Evolutionary conservation across 2,113 vertebrate genomes (phyloP).

Genomic region (Phylloscopus whistleri): DNA sequence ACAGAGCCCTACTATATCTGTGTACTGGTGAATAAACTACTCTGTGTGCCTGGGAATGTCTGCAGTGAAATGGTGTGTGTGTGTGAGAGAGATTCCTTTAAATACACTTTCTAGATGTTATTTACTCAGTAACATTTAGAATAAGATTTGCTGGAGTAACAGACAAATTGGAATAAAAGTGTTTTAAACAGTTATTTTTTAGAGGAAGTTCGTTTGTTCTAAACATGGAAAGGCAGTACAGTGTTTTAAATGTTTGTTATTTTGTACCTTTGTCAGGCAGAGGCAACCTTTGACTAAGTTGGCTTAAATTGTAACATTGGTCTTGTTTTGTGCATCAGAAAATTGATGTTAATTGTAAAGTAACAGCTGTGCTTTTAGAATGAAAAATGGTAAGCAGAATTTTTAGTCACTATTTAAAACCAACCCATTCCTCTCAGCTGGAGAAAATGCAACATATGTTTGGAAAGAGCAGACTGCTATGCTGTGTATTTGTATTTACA

Average conservation of each 20-base stretch:
- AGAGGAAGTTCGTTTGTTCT: background rate
- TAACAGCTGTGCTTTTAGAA: background rate
- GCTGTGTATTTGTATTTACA: background rate
- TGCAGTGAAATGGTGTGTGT: background rate
- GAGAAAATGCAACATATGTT: background rate
- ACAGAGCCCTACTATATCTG: background rate
- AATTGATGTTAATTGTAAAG: background rate
- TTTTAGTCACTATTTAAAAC: background rate
- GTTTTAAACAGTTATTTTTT: background rate
- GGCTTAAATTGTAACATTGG: background rate
- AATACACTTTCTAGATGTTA: background rate
- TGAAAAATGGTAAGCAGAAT: background rate
- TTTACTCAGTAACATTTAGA: background rate
- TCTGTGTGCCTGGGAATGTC: background rate
- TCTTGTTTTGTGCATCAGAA: background rate
- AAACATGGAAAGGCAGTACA: background rate
- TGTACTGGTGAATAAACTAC: fast-evolving
- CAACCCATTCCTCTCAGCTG: background rate
- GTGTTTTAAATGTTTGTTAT: background rate
- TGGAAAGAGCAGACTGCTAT: background rate
- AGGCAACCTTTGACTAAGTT: background rate
- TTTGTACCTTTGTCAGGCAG: background rate
- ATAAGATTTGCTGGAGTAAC: background rate
- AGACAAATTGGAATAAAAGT: background rate
- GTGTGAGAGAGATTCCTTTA: background rate